Conservation (phyloP, 2,888 invertebrate genomes). For the Spialia ferax region DNA sequence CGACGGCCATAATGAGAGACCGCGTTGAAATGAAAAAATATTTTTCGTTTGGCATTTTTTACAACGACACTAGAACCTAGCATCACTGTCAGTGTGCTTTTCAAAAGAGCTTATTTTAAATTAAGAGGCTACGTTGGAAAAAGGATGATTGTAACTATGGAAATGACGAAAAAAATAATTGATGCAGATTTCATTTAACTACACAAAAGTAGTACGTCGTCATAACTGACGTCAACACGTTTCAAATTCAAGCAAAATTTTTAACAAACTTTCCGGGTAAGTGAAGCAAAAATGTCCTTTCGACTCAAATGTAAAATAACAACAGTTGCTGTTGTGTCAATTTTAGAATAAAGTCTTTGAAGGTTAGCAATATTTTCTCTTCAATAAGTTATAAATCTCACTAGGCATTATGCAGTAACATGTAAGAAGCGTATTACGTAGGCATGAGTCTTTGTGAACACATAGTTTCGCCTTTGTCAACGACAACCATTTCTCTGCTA, state of each 20-base stretch:
- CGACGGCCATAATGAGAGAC: constrained; percentile 30
- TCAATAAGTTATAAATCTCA: not conserved
- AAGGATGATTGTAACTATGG: not conserved
- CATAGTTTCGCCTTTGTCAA: constrained; percentile 2
- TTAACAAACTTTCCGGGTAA: no score
- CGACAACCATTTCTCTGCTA: not conserved
- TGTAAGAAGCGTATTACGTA: not conserved
- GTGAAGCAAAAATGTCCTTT: no score
- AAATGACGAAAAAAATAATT: not conserved
- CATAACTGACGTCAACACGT: no score
- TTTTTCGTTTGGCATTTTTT: constrained; percentile 5
- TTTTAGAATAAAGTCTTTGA: no score
- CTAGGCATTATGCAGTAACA: not conserved
- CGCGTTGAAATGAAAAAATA: constrained; percentile 21
- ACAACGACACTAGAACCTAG: constrained; percentile 7
- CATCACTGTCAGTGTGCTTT: not conserved
- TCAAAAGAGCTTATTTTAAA: not conserved
- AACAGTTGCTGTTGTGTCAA: no score
- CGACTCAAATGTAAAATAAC: no score
- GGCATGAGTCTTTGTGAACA: not conserved
- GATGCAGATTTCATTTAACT: not conserved
- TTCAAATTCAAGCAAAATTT: no score
- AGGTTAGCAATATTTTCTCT: not conserved
- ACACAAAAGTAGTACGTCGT: not conserved
- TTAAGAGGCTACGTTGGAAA: not conserved